Evolutionary conservation across 2,888 invertebrate genomes (phyloP).

Genomic region (Iselma pallidipennis): DNA sequence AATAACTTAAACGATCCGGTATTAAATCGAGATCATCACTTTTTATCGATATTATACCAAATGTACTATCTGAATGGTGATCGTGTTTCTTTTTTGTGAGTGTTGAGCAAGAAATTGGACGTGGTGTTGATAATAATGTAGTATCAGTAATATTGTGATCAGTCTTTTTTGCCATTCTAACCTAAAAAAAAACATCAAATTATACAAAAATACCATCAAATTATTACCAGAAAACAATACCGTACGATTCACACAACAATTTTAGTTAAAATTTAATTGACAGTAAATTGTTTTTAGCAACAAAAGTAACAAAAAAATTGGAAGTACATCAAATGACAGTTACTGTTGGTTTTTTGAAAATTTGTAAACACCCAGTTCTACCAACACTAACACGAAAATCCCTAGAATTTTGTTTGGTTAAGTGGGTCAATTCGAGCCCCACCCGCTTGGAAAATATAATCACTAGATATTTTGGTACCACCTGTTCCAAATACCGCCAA

Average conservation of each 20-base stretch:
- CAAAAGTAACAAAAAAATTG: too few relatives aligned
- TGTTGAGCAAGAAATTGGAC: slow-evolving; percentile 56
- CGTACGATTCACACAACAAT: too few relatives aligned
- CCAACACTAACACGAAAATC: too few relatives aligned
- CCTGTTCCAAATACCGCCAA: too few relatives aligned
- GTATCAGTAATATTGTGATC: slow-evolving; percentile 19
- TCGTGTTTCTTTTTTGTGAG: slow-evolving; percentile 28
- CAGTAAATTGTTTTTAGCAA: too few relatives aligned
- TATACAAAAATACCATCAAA: not conserved
- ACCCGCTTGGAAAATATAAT: too few relatives aligned
- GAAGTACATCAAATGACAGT: too few relatives aligned
- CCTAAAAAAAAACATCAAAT: not conserved
- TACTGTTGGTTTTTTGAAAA: not conserved
- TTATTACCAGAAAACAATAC: not conserved
- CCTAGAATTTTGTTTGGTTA: too few relatives aligned
- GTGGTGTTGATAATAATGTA: slow-evolving; percentile 44
- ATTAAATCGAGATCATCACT: slow-evolving; percentile 13
- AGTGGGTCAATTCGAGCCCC: too few relatives aligned
- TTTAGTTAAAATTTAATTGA: too few relatives aligned
- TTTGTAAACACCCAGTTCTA: too few relatives aligned
- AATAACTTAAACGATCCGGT: slow-evolving; percentile 10
- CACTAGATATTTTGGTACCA: too few relatives aligned
- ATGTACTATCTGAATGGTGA: slow-evolving; percentile 1
- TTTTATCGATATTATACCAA: slow-evolving; percentile 25
- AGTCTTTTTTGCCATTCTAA: not conserved